Evolutionary conservation across 2,797 vertebrate genomes (phyloP), one percentile per base, ranked within the genome.

Genomic region (Fratercula arctica): DNA sequence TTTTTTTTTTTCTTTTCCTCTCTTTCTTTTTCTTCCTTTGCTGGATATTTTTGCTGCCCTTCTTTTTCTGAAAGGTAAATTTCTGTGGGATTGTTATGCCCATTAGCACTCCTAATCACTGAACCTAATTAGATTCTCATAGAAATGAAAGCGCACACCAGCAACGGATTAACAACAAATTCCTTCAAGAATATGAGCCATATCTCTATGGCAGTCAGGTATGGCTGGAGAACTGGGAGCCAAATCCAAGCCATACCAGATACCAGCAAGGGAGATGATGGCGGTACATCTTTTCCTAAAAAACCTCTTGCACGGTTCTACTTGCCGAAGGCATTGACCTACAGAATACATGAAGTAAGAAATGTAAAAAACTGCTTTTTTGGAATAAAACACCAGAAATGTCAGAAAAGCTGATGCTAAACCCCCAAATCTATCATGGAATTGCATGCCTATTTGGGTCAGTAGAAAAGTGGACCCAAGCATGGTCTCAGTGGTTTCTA

Each of bases 1-100:
- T 10, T 19, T 7, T 37, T 33, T 28, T 54, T 29, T 39, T 53
- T 45, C 16, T 50, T 75, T 79, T 48, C 3, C 13, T 41, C 25
- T 66, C 35, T 46, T 78, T 46, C 5, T 59, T 77, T 70, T 73
- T 50, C 21, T 74, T 70, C 39, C 50, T 83, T 73, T 70, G 13
- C 45, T 23, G 56, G 39, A 18, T 85, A 48, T 87, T 92, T 96
- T 87, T 89, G 15, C 66, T 77, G 25, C 79, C 57, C 54, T 86
- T 86, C 54, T 84, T 90, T 90, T 87, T 69, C 66, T 66, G 66
- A 88, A 93, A 96, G 61, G 73, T 75, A 78, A 86, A 68, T 92
- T 91, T 95, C 92, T 54, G 39, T 81, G 87, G 90, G 89, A 91
- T 77, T 91, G 76, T 88, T 91, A 95, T 81, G 82, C 82, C 92